Percentiles rank a stretch among this genome's conserved stretches.
phyloP scores from a whole-genome alignment of 1,140 invertebrate species.

The Drosophila miranda region DNA sequence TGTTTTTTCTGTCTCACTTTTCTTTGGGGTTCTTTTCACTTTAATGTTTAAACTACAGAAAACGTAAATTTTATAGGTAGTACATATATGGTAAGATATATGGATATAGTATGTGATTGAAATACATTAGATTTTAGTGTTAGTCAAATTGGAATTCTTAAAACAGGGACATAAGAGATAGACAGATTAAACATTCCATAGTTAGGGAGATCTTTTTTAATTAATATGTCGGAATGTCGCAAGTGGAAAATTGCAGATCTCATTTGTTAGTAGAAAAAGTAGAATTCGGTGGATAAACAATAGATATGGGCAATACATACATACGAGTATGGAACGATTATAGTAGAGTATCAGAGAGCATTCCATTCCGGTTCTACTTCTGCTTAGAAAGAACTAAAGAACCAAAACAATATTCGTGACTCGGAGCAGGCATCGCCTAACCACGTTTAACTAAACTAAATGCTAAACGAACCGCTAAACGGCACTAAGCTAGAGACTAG shows the following conservation, averaged over 20 bases:
- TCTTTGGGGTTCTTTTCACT: constrained; percentile 3
- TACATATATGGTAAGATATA: constrained; percentile 23
- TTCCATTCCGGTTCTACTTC: constrained; percentile 61
- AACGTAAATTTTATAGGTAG: constrained; percentile 10
- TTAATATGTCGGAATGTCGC: neutral
- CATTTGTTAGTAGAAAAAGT: constrained; percentile 38
- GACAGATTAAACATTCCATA: constrained; percentile 58
- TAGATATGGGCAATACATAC: constrained; percentile 17
- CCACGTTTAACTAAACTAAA: constrained; percentile 55
- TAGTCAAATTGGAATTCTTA: constrained; percentile 48
- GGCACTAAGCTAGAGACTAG: constrained; percentile 47
- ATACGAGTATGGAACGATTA: constrained; percentile 26
- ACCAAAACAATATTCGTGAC: constrained; percentile 48
- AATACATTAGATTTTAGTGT: constrained; percentile 32
- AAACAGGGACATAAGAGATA: constrained; percentile 32
- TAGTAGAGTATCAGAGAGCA: constrained; percentile 48
- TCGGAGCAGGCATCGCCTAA: constrained; percentile 41
- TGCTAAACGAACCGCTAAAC: constrained; percentile 52
- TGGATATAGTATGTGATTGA: constrained; percentile 9
- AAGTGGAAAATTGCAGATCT: constrained; percentile 5
- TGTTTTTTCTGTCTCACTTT: constrained; percentile 1
- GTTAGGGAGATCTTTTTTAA: neutral
- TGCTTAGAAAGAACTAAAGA: constrained; percentile 66
- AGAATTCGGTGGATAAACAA: constrained; percentile 42
- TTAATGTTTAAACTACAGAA: constrained; percentile 30